phyloP scores from a whole-genome alignment of 2,797 vertebrate genomes.

The Bufotes viridis region DNA sequence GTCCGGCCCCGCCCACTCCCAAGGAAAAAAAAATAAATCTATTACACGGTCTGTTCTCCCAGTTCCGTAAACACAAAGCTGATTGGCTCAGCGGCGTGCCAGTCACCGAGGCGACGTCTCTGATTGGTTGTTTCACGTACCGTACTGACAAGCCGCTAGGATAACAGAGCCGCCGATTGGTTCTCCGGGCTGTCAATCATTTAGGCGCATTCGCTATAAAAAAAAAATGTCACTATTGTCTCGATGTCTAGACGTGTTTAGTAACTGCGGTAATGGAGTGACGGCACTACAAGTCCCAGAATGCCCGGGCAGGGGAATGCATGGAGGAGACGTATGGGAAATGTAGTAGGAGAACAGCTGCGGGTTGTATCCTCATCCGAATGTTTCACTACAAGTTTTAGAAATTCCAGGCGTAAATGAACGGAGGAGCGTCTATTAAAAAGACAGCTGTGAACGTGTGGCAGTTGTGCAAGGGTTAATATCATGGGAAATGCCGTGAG shows the following conservation, averaged over 20 bases:
- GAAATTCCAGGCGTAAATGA: too few species aligned
- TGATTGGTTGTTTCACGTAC: not conserved
- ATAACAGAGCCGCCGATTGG: slow-evolving; percentile 1
- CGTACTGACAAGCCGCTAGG: not conserved
- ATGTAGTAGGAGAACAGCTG: not conserved
- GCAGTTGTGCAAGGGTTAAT: too few species aligned
- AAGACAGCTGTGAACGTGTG: too few species aligned
- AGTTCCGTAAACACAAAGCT: slow-evolving; percentile 1
- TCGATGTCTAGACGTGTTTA: not conserved
- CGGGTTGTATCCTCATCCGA: not conserved
- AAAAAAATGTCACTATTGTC: not conserved
- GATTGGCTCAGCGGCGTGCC: slow-evolving; percentile 12
- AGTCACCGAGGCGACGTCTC: not conserved
- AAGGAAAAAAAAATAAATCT: not conserved
- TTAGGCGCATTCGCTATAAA: slow-evolving; percentile 6
- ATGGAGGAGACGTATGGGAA: not conserved
- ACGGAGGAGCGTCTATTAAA: too few species aligned
- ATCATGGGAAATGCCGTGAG: too few species aligned
- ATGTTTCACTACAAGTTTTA: not conserved
- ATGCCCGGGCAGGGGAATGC: not conserved
- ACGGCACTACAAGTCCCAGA: not conserved
- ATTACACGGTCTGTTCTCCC: not conserved
- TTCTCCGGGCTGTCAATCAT: not conserved
- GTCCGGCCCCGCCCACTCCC: slow-evolving; percentile 36
- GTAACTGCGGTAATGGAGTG: not conserved